Base-by-base conservation (phyloP, 1,140 invertebrate species). In the Maniola jurtina region DNA sequence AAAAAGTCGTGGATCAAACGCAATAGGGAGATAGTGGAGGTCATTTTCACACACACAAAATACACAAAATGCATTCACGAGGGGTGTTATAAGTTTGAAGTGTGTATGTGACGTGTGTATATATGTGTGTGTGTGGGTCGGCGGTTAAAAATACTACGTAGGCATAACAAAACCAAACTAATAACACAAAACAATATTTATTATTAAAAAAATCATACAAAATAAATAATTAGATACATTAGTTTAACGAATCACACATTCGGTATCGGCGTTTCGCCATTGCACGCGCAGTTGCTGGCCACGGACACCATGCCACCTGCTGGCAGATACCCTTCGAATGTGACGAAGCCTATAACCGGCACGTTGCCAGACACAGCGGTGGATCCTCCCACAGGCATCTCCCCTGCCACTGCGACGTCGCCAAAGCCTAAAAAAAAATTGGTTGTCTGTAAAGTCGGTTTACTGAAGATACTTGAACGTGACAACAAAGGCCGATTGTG, bases 271-370 rank as follows among this genome's bases (percentile, higher is more conserved):
- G 10, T 14, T 52, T 64, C 65, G n/a, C 55, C 58, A 11, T 70
- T 72, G 9, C 80, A 82, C 1, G 75, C 79, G 58, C 83, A 83
- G 33, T 76, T 75, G 54, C 73, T 85, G 14, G 79, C 83, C 14
- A 89, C 71, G 11, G 75, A 76, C 2, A 87, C 86, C 8, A 77
- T 55, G 2, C 54, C 54, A 13, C 54, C 54, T 3, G 54, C 54
- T 35, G 54, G 54, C 35, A 55, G 10, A 13, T 55, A 55, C 9
- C 54, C 54, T 55, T 55, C 54, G 34, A 55, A 55, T 8, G 54
- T 55, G 10, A 89, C 86, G 47, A 78, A 86, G 42, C 86, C 86
- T 66, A 89, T 81, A 0, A 89, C 80, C 64, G 86, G 86, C 40
- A 86, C 80, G 33, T 89, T 83, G 7, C 86, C 86, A 40, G 72